Evolutionary conservation across 2,888 invertebrate species (phyloP), one percentile per base, ranked within the genome.

Genomic region (Panzeria rudis): DNA sequence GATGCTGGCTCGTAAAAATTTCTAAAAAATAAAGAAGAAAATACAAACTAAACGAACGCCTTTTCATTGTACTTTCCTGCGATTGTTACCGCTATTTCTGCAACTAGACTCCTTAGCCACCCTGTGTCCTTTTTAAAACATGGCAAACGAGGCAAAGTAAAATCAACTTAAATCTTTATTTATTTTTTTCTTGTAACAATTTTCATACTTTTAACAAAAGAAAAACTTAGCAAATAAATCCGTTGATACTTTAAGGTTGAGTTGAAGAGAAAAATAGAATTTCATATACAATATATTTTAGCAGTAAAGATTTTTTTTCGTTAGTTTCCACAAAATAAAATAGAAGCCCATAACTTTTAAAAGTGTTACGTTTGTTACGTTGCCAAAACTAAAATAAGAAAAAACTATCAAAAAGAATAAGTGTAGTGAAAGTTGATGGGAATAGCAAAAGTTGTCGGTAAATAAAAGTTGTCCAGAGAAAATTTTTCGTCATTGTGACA

Each of bases 221-320:
- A 71, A 73, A 78, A 71, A 75, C 78, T 85, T 79, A 9, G 61
- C 62, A 69, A 82, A 85, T 85, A 85, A 85, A 82, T 85, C 81
- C 82, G 82, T 82, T 82, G 69, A 82, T 79, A 82, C 75, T 82
- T 85, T 75, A 52, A 64, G 69, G 29, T 78, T 81, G 44, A 72
- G 77, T 73, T 84, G 68, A 50, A 82, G 41, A 82, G 64, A 50
- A 82, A 71, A 82, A 54, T 72, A 32, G 20, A 64, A 69, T 76
- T 82, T 64, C 56, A 32, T 44, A 17, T 69, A 8, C 23, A 20
- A 44, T 25, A 61, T 59, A 61, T 64, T 61, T 52, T 41, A 32
- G 20, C 17, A 29, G 32, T 56, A 56, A 32, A 15, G 2, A n/a
- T 1, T 8, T 13, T 61, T 64, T n/a, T 20, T 13, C 15, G 4